phyloP scores from a whole-genome alignment of 1,140 invertebrate genomes.

The Magallana gigas region DNA sequence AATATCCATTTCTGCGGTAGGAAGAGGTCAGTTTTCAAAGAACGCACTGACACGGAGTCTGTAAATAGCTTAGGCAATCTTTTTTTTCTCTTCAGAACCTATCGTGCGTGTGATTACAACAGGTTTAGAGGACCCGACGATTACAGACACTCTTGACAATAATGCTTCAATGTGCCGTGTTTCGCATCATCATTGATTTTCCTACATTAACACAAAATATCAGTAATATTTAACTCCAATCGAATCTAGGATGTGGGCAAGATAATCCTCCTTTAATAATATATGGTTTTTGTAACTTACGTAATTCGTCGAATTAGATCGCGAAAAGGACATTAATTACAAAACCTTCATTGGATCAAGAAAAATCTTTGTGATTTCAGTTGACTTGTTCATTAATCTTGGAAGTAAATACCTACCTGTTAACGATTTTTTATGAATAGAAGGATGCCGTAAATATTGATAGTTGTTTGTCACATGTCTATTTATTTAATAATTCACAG shows the following conservation, averaged over 20 bases:
- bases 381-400: neutral
- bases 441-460: neutral
- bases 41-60: neutral
- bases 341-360: neutral
- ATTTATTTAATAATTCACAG: conserved; percentile 24
- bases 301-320: neutral
- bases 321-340: neutral
- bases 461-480: neutral
- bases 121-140: neutral
- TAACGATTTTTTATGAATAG: neutral
- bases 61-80: conserved; percentile 12
- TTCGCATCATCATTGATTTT: conserved; percentile 28
- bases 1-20: neutral
- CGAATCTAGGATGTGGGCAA: neutral
- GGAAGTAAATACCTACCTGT: neutral
- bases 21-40: neutral
- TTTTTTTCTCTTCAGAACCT: neutral
- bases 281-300: conserved; percentile 5
- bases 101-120: conserved; percentile 13
- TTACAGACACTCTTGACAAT: conserved; percentile 25
- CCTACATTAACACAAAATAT: conserved; percentile 3
- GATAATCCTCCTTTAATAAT: neutral
- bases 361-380: neutral
- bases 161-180: conserved; percentile 21
- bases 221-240: conserved; percentile 31